phyloP scores from a whole-genome alignment of 1,140 invertebrate genomes.

The Leguminivora glycinivorella region DNA sequence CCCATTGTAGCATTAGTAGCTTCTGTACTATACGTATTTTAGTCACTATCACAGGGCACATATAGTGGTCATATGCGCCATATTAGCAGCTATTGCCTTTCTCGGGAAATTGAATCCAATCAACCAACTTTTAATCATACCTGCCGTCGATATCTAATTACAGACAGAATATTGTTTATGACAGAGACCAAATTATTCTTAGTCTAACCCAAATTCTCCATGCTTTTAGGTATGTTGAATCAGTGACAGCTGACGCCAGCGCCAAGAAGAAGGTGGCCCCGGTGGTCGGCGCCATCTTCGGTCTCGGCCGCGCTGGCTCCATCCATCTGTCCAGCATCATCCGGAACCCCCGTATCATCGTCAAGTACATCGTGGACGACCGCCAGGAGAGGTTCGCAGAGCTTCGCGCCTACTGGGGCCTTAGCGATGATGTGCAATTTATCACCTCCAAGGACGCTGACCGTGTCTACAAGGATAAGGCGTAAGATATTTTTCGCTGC shows the following conservation, averaged over 20 bases:
- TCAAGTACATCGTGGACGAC: constrained; percentile 83
- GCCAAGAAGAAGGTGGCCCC: constrained; percentile 39
- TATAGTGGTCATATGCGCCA: no score
- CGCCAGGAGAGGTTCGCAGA: constrained; percentile 68
- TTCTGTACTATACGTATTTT: no score
- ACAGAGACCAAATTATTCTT: no score
- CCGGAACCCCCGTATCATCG: constrained; percentile 75
- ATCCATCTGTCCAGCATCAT: constrained; percentile 82
- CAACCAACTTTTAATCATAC: no score
- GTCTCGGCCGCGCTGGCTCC: constrained; percentile 81
- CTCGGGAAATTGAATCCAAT: no score
- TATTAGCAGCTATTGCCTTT: no score
- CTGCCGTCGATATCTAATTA: no score
- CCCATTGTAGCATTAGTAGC: no score
- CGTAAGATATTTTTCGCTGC: constrained; percentile 70
- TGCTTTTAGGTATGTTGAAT: constrained; percentile 41
- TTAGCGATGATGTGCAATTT: constrained; percentile 70
- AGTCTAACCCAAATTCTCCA: neutral
- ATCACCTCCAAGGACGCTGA: constrained; percentile 77
- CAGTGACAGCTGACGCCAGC: constrained; percentile 39
- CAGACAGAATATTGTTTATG: no score
- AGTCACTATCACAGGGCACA: no score
- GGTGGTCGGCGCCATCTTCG: constrained; percentile 79
- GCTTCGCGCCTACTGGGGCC: constrained; percentile 77
- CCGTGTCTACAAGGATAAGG: constrained; percentile 79